These are phyloP conservation scores for Delphinapterus leucas DNA, from an alignment of 2,113 vertebrate genomes.

Conservation along the genomic window DNA sequence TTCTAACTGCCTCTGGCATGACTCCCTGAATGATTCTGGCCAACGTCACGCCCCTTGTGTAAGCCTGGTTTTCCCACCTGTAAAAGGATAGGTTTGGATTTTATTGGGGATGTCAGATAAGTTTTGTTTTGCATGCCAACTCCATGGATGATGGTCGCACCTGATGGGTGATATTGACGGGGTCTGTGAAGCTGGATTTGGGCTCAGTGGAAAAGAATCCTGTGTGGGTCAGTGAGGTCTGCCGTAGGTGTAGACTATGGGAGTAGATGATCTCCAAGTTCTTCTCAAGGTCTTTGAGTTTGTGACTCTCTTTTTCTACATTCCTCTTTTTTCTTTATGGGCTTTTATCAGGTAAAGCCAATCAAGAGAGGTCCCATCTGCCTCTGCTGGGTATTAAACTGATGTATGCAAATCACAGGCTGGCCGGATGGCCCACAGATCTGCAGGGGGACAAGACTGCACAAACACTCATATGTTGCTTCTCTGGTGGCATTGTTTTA, in stretches of 20 bases:
- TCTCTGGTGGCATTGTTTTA: conserved; percentile 65
- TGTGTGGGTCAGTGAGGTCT: neutral
- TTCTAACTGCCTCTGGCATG: neutral
- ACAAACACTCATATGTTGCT: conserved; percentile 75
- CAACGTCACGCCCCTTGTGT: neutral
- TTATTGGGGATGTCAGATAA: neutral
- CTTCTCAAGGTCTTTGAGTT: neutral
- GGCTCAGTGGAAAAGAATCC: neutral
- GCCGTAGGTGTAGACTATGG: rapidly evolving
- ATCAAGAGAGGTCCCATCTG: conserved; percentile 71
- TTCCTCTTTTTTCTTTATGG: neutral
- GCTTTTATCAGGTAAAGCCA: conserved; percentile 29
- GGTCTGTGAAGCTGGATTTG: neutral
- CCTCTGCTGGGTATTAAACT: conserved; percentile 65
- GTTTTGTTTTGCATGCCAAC: neutral
- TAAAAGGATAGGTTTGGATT: neutral
- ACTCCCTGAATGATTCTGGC: neutral
- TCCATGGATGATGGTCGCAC: neutral
- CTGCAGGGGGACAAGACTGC: conserved; percentile 50
- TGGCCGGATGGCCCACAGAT: conserved; percentile 50
- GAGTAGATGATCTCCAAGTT: neutral
- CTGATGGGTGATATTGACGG: neutral
- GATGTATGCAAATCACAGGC: conserved; percentile 69
- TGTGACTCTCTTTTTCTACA: neutral
- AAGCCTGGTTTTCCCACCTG: neutral